phyloP scores from a whole-genome alignment of 1,140 invertebrate species.

The Nebria ingens region DNA sequence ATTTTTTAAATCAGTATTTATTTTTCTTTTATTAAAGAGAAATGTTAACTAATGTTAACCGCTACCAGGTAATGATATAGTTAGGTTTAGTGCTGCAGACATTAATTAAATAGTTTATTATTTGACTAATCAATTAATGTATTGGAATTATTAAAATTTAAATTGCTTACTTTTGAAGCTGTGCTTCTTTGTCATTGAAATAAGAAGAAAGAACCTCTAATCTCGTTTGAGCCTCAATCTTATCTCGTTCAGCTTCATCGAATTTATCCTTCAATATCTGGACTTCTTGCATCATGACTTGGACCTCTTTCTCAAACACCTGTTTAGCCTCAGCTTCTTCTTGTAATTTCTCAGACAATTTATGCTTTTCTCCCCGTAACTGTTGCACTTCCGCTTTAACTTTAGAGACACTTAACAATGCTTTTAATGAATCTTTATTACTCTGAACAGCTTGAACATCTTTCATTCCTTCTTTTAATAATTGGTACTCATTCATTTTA shows the following conservation, averaged over 20 bases:
- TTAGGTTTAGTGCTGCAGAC: too few relatives aligned
- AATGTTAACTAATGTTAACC: too few relatives aligned
- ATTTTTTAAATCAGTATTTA: neutral
- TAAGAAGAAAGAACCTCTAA: conserved; percentile 76
- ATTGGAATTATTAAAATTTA: too few relatives aligned
- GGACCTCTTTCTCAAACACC: conserved; percentile 20
- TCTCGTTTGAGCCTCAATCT: conserved; percentile 68
- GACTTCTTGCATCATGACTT: conserved; percentile 38
- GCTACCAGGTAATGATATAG: too few relatives aligned
- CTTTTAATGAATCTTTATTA: conserved; percentile 30
- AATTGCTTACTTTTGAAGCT: conserved; percentile 63
- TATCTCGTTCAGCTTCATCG: conserved; percentile 62
- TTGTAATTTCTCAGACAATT: conserved; percentile 31
- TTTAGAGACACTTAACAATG: conserved; percentile 36
- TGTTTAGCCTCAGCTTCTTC: conserved; percentile 33
- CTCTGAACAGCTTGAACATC: conserved; percentile 35
- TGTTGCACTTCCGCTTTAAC: conserved; percentile 40
- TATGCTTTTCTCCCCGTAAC: conserved; percentile 34
- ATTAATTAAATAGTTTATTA: too few relatives aligned
- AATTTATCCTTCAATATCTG: conserved; percentile 49
- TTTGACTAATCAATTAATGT: too few relatives aligned
- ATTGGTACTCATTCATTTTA: conserved; percentile 28
- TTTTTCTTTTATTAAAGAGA: too few relatives aligned
- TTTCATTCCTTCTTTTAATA: conserved; percentile 37
- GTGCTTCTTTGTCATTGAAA: conserved; percentile 79